These are phyloP conservation scores for Dicrostonyx torquatus DNA, from an alignment of 2,797 vertebrate genomes.

Conservation along the genomic window DNA sequence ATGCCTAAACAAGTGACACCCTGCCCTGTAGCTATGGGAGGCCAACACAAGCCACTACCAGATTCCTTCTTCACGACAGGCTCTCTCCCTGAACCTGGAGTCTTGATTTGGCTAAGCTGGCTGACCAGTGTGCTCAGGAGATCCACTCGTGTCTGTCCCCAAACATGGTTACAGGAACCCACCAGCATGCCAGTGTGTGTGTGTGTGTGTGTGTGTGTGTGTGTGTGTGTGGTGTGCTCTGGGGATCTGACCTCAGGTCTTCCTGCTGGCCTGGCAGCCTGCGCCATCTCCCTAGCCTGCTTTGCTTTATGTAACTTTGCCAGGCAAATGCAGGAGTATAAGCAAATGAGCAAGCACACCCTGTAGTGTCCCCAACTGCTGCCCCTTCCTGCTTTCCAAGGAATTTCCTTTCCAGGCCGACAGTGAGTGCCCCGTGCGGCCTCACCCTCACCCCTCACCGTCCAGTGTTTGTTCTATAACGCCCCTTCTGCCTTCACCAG, in stretches of 20 bases:
- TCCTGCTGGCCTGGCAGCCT: neutral
- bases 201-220: neutral
- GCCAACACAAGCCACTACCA: neutral
- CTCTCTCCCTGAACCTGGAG: neutral
- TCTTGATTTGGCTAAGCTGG: neutral
- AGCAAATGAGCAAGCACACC: neutral
- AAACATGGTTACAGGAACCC: neutral
- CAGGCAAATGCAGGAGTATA: neutral
- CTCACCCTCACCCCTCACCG: no score
- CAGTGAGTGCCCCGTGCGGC: neutral
- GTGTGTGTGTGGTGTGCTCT: neutral
- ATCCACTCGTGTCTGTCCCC: neutral
- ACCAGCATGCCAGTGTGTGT: no score
- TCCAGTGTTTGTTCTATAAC: neutral
- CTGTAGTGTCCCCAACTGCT: rapidly evolving
- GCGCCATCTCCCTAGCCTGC: neutral
- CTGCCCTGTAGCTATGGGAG: neutral
- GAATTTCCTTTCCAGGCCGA: neutral
- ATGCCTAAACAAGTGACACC: neutral
- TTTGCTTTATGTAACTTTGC: neutral
- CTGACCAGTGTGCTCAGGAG: neutral
- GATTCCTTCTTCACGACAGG: neutral
- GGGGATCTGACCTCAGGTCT: neutral
- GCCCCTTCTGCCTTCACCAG: neutral
- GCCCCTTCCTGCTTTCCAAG: neutral